These are phyloP conservation scores for Sylvilagus floridanus DNA, from an alignment of 2,797 vertebrate species.

Conservation along the genomic window DNA sequence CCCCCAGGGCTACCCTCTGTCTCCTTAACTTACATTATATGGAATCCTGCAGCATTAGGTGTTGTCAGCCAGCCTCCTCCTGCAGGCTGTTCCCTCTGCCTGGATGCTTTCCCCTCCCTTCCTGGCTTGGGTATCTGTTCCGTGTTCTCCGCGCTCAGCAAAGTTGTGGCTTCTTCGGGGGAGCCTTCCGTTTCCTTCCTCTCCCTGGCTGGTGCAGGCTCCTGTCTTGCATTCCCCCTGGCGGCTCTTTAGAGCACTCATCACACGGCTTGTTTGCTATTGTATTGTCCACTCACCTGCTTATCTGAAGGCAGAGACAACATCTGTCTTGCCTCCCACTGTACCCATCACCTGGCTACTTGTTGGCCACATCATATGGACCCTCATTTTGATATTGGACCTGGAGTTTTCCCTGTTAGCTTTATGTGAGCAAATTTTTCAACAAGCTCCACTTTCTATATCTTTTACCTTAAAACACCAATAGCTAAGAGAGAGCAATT, in stretches of 20 bases:
- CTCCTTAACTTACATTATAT: neutral
- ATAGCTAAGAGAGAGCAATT: neutral
- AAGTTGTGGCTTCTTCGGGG: neutral
- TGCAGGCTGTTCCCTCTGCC: neutral
- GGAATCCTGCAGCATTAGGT: neutral
- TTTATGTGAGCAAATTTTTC: neutral
- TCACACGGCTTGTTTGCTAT: neutral
- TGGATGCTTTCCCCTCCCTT: neutral
- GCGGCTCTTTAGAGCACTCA: neutral
- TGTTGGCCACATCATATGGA: neutral
- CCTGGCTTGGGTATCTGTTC: neutral
- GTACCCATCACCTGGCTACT: neutral
- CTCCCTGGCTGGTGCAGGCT: neutral
- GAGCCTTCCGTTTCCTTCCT: neutral
- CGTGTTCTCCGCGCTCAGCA: neutral
- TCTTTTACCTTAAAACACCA: neutral
- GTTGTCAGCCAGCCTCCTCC: neutral
- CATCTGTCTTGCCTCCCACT: neutral
- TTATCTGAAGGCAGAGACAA: neutral
- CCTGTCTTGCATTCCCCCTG: too few relatives aligned
- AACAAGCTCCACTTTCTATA: neutral
- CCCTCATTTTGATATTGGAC: neutral
- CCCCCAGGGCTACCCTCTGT: neutral
- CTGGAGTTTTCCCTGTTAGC: neutral
- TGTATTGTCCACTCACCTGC: neutral